phyloP scores from a whole-genome alignment of 2,888 invertebrate species.

The Sphaerophoria taeniata region DNA sequence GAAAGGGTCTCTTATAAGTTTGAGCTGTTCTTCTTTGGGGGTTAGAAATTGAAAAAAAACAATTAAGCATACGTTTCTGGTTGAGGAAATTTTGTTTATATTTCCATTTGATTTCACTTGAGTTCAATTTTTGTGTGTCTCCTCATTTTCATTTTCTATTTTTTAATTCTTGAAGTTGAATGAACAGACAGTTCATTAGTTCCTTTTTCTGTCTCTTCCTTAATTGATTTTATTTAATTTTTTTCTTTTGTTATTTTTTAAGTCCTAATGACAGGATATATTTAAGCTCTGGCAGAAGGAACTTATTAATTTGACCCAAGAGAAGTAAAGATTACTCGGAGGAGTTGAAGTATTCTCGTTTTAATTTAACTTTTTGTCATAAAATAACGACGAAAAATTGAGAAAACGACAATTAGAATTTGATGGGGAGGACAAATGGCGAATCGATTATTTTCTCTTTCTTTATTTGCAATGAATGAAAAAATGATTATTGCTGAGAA shows the following conservation, averaged over 20 bases:
- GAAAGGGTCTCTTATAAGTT: conserved; percentile 9
- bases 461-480: too few species aligned
- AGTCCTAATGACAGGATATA: conserved; percentile 20
- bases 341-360: too few species aligned
- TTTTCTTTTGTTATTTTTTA: conserved; percentile 3
- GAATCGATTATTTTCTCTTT: not conserved
- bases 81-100: conserved; percentile 22
- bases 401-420: conserved; percentile 19
- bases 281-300: conserved; percentile 9
- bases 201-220: not conserved
- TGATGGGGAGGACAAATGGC: not conserved
- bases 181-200: conserved; percentile 20
- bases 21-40: conserved; percentile 2
- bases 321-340: conserved; percentile 20
- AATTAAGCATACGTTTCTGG: conserved; percentile 29
- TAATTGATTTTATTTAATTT: too few species aligned
- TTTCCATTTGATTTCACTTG: conserved; percentile 1
- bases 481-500: too few species aligned
- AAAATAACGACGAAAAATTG: not conserved
- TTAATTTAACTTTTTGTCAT: not conserved
- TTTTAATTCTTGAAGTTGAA: conserved; percentile 30
- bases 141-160: conserved; percentile 2
- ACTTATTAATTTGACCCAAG: conserved; percentile 29
- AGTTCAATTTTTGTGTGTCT: conserved; percentile 12
- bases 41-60: not conserved